phyloP scores from a whole-genome alignment of 2,113 vertebrate genomes.

The Phyllostomus discolor region DNA sequence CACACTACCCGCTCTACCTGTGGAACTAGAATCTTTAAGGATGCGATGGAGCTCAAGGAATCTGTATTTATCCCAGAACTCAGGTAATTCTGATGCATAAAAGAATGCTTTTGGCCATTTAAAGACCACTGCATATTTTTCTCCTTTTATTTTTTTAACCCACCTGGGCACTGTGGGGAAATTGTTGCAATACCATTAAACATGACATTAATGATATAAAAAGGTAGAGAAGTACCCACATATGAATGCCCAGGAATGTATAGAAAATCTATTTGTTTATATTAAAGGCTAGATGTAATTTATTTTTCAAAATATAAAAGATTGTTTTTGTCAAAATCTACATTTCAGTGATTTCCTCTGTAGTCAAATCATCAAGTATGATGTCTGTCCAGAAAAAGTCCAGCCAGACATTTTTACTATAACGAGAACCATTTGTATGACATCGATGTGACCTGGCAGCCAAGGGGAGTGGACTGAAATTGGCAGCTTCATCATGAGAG shows the following conservation, averaged over 20 bases:
- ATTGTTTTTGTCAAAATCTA: not conserved
- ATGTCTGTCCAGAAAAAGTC: too few relatives aligned
- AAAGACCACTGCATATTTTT: not conserved
- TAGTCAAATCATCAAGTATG: not conserved
- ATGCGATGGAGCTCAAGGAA: not conserved
- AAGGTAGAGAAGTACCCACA: not conserved
- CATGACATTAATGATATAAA: not conserved
- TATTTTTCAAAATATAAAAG: not conserved
- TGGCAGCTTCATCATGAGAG: too few relatives aligned
- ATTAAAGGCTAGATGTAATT: not conserved
- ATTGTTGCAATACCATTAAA: not conserved
- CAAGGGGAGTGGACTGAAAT: too few relatives aligned
- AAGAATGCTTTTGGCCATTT: not conserved
- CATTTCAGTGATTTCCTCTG: not conserved
- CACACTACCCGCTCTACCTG: not conserved
- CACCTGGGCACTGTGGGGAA: not conserved
- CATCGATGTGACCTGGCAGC: too few relatives aligned
- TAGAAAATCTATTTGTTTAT: not conserved
- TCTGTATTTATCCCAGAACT: not conserved
- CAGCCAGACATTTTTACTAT: too few relatives aligned
- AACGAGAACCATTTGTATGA: too few relatives aligned
- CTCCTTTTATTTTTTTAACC: not conserved
- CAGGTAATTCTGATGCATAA: not conserved
- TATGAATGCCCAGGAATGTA: not conserved
- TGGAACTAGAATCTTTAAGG: not conserved